A percentile compares a stretch with the other conserved stretches of the same genome.
These are phyloP conservation scores for Amblyraja radiata DNA, from an alignment of 2,797 vertebrate genomes.

Conservation along the genomic window DNA sequence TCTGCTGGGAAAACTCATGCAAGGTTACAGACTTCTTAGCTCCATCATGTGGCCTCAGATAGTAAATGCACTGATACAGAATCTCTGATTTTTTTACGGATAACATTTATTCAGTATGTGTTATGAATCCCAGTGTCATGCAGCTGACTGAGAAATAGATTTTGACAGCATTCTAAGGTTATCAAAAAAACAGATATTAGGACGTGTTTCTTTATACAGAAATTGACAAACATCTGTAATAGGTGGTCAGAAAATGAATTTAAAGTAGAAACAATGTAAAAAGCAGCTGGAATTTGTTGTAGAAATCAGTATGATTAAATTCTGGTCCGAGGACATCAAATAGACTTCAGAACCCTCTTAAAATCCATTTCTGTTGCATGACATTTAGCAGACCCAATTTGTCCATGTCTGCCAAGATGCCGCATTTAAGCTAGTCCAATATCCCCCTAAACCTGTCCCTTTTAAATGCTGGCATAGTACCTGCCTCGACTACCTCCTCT, in stretches of 20 bases:
- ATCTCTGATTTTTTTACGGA: not conserved
- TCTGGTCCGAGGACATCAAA: not conserved
- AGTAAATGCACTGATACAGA: not conserved
- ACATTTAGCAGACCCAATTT: not conserved
- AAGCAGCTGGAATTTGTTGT: not conserved
- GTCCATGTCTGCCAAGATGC: too few species aligned
- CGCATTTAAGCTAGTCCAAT: too few species aligned
- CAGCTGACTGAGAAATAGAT: conserved; percentile 1
- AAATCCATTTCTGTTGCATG: not conserved
- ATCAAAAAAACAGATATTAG: not conserved
- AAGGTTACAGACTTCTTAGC: not conserved
- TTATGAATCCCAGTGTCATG: not conserved
- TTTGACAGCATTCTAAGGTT: not conserved
- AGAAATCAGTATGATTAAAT: not conserved
- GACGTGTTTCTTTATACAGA: not conserved
- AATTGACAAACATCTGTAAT: not conserved
- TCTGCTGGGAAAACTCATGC: not conserved
- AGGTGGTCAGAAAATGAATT: not conserved
- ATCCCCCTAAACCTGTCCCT: too few species aligned
- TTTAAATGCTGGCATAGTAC: too few species aligned
- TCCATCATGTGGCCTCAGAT: conserved; percentile 4
- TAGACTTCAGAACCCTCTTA: not conserved
- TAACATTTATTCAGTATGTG: not conserved
- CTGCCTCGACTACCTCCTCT: too few species aligned
- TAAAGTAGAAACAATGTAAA: not conserved